Percentiles rank a stretch among this genome's conserved stretches.
phyloP scores from a whole-genome alignment of 2,888 invertebrate species.

The Ichneumoninae sp. region DNA sequence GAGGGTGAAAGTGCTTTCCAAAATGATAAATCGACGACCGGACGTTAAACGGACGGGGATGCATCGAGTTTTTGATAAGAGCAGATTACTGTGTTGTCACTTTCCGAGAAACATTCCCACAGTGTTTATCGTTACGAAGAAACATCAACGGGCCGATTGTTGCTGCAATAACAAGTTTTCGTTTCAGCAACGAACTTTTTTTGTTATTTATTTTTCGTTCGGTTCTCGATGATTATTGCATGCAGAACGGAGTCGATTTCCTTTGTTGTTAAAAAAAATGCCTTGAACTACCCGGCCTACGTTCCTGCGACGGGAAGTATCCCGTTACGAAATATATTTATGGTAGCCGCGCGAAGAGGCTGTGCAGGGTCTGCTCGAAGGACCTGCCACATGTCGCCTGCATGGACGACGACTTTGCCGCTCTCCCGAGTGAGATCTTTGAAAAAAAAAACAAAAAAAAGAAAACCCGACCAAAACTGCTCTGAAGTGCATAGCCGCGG shows the following conservation, averaged over 20 bases:
- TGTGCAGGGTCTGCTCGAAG: slow-evolving; percentile 52
- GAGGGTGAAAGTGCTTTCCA: slow-evolving; percentile 56
- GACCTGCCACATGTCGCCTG: slow-evolving; percentile 73
- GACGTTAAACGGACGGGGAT: slow-evolving; percentile 25
- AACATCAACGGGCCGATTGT: background rate
- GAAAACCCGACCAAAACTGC: slow-evolving; percentile 8
- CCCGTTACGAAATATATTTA: slow-evolving; percentile 77
- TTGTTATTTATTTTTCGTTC: slow-evolving; percentile 16
- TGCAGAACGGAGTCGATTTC: slow-evolving; percentile 67
- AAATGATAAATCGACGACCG: slow-evolving; percentile 52
- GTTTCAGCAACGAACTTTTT: background rate
- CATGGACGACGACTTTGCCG: slow-evolving; percentile 47
- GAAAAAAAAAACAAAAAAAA: slow-evolving; percentile 35
- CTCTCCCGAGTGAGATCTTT: slow-evolving; percentile 63
- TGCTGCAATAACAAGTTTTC: background rate
- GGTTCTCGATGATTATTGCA: background rate
- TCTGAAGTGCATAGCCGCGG: slow-evolving; percentile 36
- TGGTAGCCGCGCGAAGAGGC: slow-evolving; percentile 64
- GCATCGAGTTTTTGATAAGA: slow-evolving; percentile 37
- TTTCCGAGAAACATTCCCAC: slow-evolving; percentile 17
- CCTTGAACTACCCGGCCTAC: slow-evolving; percentile 9
- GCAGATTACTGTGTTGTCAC: background rate
- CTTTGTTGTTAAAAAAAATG: slow-evolving; percentile 69
- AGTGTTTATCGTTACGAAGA: slow-evolving; percentile 1
- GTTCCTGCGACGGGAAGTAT: slow-evolving; percentile 74